These are phyloP conservation scores for Pollicipes pollicipes DNA, from an alignment of 1,140 invertebrate species.

Conservation along the genomic window DNA sequence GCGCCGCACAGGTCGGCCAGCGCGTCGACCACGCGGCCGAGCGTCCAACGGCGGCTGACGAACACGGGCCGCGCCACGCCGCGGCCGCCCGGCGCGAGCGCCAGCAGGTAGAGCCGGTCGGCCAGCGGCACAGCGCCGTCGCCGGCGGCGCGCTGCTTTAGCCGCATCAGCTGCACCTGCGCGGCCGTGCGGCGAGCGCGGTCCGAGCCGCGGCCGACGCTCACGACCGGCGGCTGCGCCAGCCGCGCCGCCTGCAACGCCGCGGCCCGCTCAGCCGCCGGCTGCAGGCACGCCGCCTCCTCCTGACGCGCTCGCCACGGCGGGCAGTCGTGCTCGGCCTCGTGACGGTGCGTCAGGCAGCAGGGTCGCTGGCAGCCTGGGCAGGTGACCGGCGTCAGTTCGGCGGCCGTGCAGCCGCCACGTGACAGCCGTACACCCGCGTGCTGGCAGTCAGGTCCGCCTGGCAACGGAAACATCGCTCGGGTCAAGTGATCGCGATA, in stretches of 20 bases:
- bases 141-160: slow-evolving; percentile 42
- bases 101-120: slow-evolving; percentile 39
- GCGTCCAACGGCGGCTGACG: slow-evolving; percentile 35
- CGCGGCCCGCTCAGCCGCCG: slow-evolving; percentile 8
- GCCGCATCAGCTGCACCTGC: slow-evolving; percentile 47
- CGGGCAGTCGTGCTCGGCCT: slow-evolving; percentile 35
- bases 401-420: slow-evolving; percentile 23
- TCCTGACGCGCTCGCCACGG: slow-evolving; percentile 29
- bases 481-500: no score
- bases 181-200: slow-evolving; percentile 31
- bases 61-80: slow-evolving; percentile 25
- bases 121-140: slow-evolving; percentile 32
- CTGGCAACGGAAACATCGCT: no score
- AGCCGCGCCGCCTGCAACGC: background rate
- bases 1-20: slow-evolving; percentile 35
- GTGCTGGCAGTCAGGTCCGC: slow-evolving; percentile 2
- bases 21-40: slow-evolving; percentile 37
- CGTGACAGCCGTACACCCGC: slow-evolving; percentile 21
- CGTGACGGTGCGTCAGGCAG: slow-evolving; percentile 42
- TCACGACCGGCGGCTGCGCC: background rate
- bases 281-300: slow-evolving; percentile 33
- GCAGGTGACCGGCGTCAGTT: slow-evolving; percentile 37
- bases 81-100: slow-evolving; percentile 28
- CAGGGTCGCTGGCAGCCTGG: slow-evolving; percentile 37
- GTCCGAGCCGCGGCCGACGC: background rate